Conservation (phyloP, 2,113 vertebrate genomes). For the Delphinapterus leucas region DNA sequence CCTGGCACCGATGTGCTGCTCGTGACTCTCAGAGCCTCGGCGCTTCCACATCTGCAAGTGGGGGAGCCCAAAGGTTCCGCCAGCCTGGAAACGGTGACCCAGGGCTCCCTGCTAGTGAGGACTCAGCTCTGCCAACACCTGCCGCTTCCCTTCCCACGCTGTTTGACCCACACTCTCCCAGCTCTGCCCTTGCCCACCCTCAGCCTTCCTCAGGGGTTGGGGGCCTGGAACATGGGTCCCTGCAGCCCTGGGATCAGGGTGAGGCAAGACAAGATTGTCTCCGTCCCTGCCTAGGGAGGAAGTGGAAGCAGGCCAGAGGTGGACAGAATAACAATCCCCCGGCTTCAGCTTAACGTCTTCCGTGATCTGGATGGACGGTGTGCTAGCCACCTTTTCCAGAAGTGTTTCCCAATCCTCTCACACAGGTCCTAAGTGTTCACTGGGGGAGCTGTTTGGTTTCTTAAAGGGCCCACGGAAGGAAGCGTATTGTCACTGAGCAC, state of each 20-base stretch:
- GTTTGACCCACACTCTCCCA: neutral
- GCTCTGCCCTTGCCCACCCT: neutral
- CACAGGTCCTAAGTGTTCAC: neutral
- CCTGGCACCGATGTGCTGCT: neutral
- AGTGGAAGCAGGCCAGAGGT: neutral
- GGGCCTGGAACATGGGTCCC: neutral
- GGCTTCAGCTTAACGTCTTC: rapidly evolving
- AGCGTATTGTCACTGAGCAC: neutral
- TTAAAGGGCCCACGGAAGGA: neutral
- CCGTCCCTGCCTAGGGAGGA: neutral
- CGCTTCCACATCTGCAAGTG: neutral
- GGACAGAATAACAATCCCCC: neutral
- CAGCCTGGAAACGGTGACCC: neutral
- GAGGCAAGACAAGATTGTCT: neutral
- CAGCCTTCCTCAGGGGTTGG: neutral
- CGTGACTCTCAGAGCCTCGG: neutral
- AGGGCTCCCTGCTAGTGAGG: neutral
- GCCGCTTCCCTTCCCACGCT: neutral
- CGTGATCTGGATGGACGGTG: neutral
- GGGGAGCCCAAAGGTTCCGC: neutral
- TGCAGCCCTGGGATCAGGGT: neutral
- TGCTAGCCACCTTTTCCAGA: neutral
- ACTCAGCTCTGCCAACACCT: neutral
- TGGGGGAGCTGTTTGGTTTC: neutral
- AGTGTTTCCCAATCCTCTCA: neutral